Base-by-base conservation (phyloP, 2,888 invertebrate species). In the Hypsopygia costalis region DNA sequence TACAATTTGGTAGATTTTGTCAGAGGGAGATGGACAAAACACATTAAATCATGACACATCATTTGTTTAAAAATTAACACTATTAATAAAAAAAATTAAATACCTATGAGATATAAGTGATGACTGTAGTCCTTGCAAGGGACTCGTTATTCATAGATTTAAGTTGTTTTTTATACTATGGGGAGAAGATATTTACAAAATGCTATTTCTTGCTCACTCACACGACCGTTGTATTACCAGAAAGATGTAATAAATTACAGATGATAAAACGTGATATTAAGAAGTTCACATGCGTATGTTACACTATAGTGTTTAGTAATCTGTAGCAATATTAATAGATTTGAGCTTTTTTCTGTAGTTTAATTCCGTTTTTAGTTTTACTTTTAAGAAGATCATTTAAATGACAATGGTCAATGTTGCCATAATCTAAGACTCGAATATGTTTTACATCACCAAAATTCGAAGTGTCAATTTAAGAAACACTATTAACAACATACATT, bases 21-120 rank as follows among this genome's bases (percentile, higher is more conserved):
- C 51, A 70, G 71, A 75, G 69, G 72, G 76, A 76, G 69, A 70
- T 62, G 61, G 61, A 69, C 61, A 61, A 65, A 68, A 69, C 63
- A 64, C 67, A 70, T 52, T 58, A 53, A 64, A 70, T 65, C 75
- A 81, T 81, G 81, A 86, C 81, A 82, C 81, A 77, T 72, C 54
- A 62, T 74, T 75, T 71, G 67, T 74, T 72, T 64, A 75, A 76
- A 77, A 81, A 79, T 72, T 78, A 79, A 76, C 69, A 69, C 76
- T 81, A 79, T 27, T 38, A 38, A 5, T 54, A 80, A 78, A 82
- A 77, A 81, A 77, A 70, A 77, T 85, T 86, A 85, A 85, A 85
- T 85, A 87, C 83, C 87, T 87, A 87, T 86, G 87, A 88, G 87
- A 86, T 86, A 87, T 78, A 62, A 81, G 67, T 80, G 81, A 83